phyloP scores from a whole-genome alignment of 2,113 vertebrate species.

The Phodopus roborovskii region DNA sequence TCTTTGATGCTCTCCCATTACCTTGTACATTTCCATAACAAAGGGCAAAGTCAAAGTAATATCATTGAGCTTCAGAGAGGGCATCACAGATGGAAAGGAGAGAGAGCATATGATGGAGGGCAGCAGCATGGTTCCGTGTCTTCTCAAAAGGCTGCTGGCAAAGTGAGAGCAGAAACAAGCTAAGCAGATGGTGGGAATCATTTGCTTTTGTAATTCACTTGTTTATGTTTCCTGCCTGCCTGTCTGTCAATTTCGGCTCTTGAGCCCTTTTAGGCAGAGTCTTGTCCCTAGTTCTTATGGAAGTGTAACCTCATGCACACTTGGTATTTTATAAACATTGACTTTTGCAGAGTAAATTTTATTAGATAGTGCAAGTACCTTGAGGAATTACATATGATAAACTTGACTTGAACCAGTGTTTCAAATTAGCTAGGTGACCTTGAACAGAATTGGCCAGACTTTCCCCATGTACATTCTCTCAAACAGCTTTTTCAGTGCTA shows the following conservation, averaged over 20 bases:
- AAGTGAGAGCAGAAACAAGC: slow-evolving; percentile 49
- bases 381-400: slow-evolving; percentile 50
- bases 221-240: slow-evolving; percentile 52
- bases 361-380: background rate
- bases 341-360: background rate
- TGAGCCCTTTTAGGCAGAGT: slow-evolving; percentile 4
- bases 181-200: slow-evolving; percentile 75
- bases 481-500: slow-evolving; percentile 74
- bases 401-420: slow-evolving; percentile 65
- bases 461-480: slow-evolving; percentile 45
- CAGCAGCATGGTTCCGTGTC: slow-evolving; percentile 62
- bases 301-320: background rate
- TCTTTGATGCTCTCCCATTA: background rate
- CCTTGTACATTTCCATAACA: slow-evolving; percentile 23
- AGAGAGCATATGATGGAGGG: slow-evolving; percentile 29
- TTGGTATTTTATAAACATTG: slow-evolving; percentile 45
- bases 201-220: slow-evolving; percentile 54
- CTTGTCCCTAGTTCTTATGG: slow-evolving; percentile 41
- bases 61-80: slow-evolving; percentile 60
- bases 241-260: slow-evolving; percentile 57
- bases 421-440: slow-evolving; percentile 67
- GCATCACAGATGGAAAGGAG: slow-evolving; percentile 59
- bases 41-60: slow-evolving; percentile 64
- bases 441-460: slow-evolving; percentile 66
- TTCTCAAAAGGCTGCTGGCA: slow-evolving; percentile 79